A percentile compares a stretch with the other conserved stretches of the same genome.
phyloP scores from a whole-genome alignment of 2,888 invertebrate species.

The Dendrolimus houi region DNA sequence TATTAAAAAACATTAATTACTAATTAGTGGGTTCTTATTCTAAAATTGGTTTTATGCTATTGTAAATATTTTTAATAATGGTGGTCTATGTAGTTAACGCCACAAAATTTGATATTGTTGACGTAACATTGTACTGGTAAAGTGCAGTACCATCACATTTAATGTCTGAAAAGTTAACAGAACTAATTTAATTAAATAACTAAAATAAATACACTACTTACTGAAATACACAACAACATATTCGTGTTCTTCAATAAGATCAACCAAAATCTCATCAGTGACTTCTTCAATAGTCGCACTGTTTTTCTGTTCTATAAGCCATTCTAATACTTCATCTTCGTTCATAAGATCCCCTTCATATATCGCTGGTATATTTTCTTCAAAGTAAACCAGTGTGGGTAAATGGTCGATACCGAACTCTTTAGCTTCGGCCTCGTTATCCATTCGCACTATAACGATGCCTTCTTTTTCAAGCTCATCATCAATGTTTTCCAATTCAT shows the following conservation, averaged over 20 bases:
- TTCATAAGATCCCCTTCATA: constrained; percentile 95
- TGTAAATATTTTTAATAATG: neutral
- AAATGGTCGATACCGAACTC: constrained; percentile 93
- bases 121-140: no score
- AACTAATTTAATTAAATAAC: constrained; percentile 1
- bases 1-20: constrained; percentile 26
- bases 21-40: neutral
- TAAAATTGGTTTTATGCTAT: neutral
- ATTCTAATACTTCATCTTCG: constrained; percentile 93
- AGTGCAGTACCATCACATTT: no score
- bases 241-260: constrained; percentile 92
- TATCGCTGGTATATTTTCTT: constrained; percentile 92
- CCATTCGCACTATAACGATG: constrained; percentile 92
- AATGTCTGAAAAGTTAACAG: no score
- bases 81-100: no score
- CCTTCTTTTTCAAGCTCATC: constrained; percentile 93
- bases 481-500: constrained; percentile 94
- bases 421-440: constrained; percentile 92
- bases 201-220: constrained; percentile 50
- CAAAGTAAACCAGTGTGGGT: constrained; percentile 91
- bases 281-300: constrained; percentile 96
- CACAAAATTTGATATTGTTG: no score
- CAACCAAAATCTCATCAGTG: constrained; percentile 91
- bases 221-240: constrained; percentile 97
- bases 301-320: constrained; percentile 91